Evolutionary conservation across 2,888 invertebrate genomes (phyloP), one percentile per base, ranked within the genome.

Genomic region (Ametastegia equiseti): DNA sequence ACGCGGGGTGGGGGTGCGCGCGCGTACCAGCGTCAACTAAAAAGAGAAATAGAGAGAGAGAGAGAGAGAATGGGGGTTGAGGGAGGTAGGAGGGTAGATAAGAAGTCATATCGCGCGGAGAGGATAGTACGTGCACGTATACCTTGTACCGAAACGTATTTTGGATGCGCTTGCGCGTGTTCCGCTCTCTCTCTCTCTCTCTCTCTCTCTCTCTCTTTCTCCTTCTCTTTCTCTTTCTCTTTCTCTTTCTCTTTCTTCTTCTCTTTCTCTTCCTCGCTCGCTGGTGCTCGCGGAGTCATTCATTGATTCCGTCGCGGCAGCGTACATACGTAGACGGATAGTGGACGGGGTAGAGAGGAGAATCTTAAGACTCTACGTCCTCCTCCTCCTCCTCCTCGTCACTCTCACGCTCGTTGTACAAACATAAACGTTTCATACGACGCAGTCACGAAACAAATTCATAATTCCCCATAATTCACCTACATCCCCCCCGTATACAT

Each of bases 261-360:
- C n/a, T 30, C 63, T 50, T 2, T 45, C 73, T 50, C 50, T 82
- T 83, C 81, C 80, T 63, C 15, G 79, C 77, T 67, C 57, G 60
- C 81, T 36, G 65, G 57, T 45, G 65, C 78, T 81, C 81, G 79
- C 47, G 80, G 83, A 83, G 60, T 82, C 69, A 73, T 71, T 81
- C 77, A 63, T 80, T 77, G 71, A 71, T 77, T 78, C 67, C 77
- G 67, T 78, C 75, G 54, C 73, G 71, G 63, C 54, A 36, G 65
- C 69, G 83, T 82, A 54, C 30, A 15, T 54, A 47, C 33, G 54
- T 36, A 42, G 36, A 54, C 11, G 36, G 75, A 19, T 67, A 67
- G 65, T 39, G 36, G n/a, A 39, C 33, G 39, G 19, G 36, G 65
- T 39, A 39, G 36, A 36, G 65, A 39, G 39, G 65, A 36, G 33